A percentile compares a stretch with the other conserved stretches of the same genome.
Evolutionary conservation across 2,113 vertebrate species (phyloP).

Genomic region (Cyanoderma ruficeps): DNA sequence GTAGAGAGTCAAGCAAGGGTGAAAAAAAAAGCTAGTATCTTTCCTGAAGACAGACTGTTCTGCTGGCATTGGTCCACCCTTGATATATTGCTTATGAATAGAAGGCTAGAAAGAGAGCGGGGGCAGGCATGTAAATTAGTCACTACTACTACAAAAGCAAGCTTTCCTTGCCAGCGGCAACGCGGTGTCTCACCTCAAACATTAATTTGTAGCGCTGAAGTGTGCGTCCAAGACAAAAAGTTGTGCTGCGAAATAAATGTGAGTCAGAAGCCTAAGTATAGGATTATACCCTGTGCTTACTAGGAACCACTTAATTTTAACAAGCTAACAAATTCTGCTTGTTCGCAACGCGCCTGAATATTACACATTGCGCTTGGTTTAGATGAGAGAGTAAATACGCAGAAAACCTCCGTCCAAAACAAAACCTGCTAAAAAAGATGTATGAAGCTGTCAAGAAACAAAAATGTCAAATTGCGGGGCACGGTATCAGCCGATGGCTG

Average conservation of each 20-base stretch:
- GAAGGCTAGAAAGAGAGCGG: slow-evolving; percentile 24
- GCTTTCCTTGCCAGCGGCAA: not conserved
- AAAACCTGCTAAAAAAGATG: not conserved
- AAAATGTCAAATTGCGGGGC: not conserved
- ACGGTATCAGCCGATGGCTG: rapidly evolving
- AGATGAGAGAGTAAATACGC: not conserved
- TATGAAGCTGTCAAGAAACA: not conserved
- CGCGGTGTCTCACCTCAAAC: not conserved
- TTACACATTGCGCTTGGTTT: not conserved
- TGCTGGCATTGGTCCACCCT: slow-evolving; percentile 43
- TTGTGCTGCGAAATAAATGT: not conserved
- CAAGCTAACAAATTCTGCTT: not conserved
- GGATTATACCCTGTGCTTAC: not conserved
- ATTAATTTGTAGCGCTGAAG: not conserved
- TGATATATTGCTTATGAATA: slow-evolving; percentile 53
- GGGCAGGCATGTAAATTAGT: slow-evolving; percentile 34
- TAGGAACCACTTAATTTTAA: not conserved
- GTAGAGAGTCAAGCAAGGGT: slow-evolving; percentile 35
- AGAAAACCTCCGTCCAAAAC: not conserved
- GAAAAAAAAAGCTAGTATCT: slow-evolving; percentile 39
- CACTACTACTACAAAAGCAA: slow-evolving; percentile 62
- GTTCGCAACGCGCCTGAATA: not conserved
- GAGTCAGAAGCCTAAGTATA: not conserved
- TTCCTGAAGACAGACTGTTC: slow-evolving; percentile 50
- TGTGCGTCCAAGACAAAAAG: not conserved